phyloP scores from a whole-genome alignment of 1,140 invertebrate species.

The Chionoecetes opilio region DNA sequence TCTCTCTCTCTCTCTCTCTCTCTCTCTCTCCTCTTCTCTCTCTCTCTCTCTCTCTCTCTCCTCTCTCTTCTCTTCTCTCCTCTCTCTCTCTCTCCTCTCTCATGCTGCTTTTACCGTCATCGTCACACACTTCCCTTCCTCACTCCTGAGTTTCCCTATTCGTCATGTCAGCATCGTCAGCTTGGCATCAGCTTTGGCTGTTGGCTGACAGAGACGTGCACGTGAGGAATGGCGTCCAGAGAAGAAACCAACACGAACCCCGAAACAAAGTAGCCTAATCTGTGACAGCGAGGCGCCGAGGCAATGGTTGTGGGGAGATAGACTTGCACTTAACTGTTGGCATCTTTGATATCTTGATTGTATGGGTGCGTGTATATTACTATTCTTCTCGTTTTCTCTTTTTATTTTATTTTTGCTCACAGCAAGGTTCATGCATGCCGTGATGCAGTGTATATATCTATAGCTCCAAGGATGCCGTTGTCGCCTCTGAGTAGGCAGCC shows the following conservation, averaged over 20 bases:
- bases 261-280: not conserved
- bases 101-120: not conserved
- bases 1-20: not conserved
- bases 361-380: not conserved
- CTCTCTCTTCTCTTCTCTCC: not conserved
- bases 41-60: constrained; percentile 64
- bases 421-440: too few relatives aligned
- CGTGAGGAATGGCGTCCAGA: not conserved
- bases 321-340: not conserved
- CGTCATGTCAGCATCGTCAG: not conserved
- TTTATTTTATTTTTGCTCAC: too few relatives aligned
- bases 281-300: not conserved
- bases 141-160: not conserved
- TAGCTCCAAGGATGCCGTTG: too few relatives aligned
- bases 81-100: constrained; percentile 22
- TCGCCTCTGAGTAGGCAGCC: not conserved
- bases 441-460: too few relatives aligned
- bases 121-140: too few relatives aligned
- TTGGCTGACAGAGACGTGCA: not conserved
- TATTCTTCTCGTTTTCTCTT: too few relatives aligned
- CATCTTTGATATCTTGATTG: not conserved
- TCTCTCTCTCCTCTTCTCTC: constrained; percentile 67
- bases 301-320: not conserved
- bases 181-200: not conserved
- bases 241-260: not conserved